These are phyloP conservation scores for Drosophila sucinea DNA, from an alignment of 1,140 invertebrate genomes.

Conservation along the genomic window DNA sequence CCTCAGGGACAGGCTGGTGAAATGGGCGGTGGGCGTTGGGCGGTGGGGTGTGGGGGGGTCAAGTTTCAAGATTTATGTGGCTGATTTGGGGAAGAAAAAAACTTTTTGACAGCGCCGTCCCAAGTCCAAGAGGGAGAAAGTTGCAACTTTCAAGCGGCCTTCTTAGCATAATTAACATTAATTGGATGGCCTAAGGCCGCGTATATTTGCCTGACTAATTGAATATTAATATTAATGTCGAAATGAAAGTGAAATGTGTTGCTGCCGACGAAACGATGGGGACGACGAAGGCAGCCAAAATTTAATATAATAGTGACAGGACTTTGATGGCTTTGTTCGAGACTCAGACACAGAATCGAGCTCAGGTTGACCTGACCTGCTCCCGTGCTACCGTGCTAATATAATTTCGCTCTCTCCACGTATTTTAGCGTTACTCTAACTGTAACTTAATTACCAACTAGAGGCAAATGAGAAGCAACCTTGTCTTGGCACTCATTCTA, in stretches of 20 bases:
- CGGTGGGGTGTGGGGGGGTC: constrained; percentile 6
- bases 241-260: constrained; percentile 56
- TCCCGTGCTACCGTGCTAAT: constrained; percentile 7
- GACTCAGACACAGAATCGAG: background rate
- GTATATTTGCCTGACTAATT: constrained; percentile 58
- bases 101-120: constrained; percentile 19
- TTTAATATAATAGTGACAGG: constrained; percentile 72
- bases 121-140: constrained; percentile 4
- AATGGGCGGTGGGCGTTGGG: constrained; percentile 15
- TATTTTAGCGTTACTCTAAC: constrained; percentile 45
- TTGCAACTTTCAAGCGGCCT: constrained; percentile 42
- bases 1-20: background rate
- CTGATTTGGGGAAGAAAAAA: constrained; percentile 14
- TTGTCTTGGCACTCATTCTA: constrained; percentile 23
- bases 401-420: constrained; percentile 45
- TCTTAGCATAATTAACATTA: constrained; percentile 77
- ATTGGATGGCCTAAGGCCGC: constrained; percentile 50
- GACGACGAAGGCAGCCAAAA: constrained; percentile 12
- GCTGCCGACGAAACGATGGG: constrained; percentile 14
- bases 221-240: constrained; percentile 77
- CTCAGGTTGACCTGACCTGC: background rate
- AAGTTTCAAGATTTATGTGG: constrained; percentile 33
- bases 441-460: constrained; percentile 72
- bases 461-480: constrained; percentile 50
- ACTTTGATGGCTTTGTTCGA: constrained; percentile 5